Evolutionary conservation across 2,113 vertebrate species (phyloP), one percentile per base, ranked within the genome.

Genomic region (Mesocricetus auratus): DNA sequence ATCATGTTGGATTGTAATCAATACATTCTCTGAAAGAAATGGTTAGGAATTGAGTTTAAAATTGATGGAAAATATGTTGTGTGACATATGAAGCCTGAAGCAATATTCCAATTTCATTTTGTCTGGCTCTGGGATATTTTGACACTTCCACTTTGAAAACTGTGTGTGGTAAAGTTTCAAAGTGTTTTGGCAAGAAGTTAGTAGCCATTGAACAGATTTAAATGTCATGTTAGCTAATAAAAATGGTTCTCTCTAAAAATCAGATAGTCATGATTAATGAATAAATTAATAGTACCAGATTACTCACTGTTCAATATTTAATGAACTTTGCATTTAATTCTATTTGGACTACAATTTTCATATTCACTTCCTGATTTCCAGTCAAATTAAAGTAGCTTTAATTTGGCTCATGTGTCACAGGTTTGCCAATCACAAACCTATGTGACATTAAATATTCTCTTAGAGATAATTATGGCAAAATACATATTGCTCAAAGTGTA

Each of bases 331-430:
- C 93, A 93, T 86, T 96, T 58, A 69, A 29, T 29, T 39, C 22
- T 75, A 78, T 60, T 26, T 77, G 0, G 29, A 91, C 89, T 47
- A 15, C 71, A 64, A 77, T 93, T 96, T 96, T 78, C 53, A 95
- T 64, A 89, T n/a, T 91, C 31, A 91, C 93, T 94, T 96, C 91
- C 21, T 71, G 47, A 68, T 93, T 36, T 89, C 31, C 94, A 96
- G 88, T 94, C 64, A 89, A 89, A 89, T 45, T 77, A 56, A 94
- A 89, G 73, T 81, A n/a, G n/a, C n/a, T n/a, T n/a, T n/a, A n/a
- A n/a, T n/a, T n/a, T n/a, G n/a, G n/a, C n/a, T n/a, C n/a, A n/a
- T n/a, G n/a, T n/a, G n/a, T n/a, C n/a, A n/a, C n/a, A n/a, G n/a
- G n/a, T n/a, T n/a, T n/a, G n/a, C n/a, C n/a, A n/a, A n/a, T n/a